Evolutionary conservation across 2,888 invertebrate species (phyloP).

Genomic region (Reticulitermes lucifugus): DNA sequence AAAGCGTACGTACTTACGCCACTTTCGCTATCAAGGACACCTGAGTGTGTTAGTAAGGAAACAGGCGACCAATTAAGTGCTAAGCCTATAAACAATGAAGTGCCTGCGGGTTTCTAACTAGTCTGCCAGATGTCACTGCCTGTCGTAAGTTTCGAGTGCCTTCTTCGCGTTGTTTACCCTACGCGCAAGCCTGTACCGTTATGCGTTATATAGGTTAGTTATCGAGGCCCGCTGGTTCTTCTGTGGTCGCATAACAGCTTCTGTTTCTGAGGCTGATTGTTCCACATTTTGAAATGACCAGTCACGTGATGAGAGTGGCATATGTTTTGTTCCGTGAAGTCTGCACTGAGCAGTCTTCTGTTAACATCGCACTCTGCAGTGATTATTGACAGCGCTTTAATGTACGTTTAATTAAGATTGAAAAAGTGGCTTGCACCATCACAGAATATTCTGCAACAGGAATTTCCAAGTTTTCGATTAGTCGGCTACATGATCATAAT

Average conservation of each 20-base stretch:
- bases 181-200: conserved; percentile 14
- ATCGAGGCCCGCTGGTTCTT: background rate
- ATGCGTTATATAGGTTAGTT: conserved; percentile 21
- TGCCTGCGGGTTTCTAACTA: background rate
- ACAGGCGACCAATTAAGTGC: background rate
- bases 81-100: background rate
- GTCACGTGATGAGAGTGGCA: conserved; percentile 11
- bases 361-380: too few species aligned
- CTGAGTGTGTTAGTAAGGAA: background rate
- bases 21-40: background rate
- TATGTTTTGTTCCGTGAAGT: background rate
- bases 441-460: too few species aligned
- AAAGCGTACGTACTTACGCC: background rate
- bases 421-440: too few species aligned
- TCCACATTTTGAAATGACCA: conserved; percentile 27
- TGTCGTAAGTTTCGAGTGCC: background rate
- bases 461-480: too few species aligned
- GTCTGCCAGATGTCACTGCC: conserved; percentile 12
- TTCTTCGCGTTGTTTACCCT: background rate
- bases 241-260: background rate
- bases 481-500: too few species aligned
- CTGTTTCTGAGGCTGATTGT: conserved; percentile 17
- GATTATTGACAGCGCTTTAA: too few species aligned
- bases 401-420: too few species aligned
- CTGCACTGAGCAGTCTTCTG: background rate